Conservation (phyloP, 2,888 invertebrate species). For the Didymodactylos carnosus region DNA sequence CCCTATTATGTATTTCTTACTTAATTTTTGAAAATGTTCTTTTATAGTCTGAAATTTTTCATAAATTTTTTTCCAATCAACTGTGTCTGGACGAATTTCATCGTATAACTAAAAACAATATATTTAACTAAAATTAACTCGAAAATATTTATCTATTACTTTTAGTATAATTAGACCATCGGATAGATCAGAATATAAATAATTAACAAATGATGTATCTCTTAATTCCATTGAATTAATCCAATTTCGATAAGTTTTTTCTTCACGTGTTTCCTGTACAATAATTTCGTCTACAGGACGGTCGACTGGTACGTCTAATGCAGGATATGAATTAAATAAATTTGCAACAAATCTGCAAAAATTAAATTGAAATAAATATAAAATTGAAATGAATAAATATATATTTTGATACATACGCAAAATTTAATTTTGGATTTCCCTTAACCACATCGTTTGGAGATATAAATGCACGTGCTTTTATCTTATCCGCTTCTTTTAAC, state of each 20-base stretch:
- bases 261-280: conserved; percentile 80
- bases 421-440: conserved; percentile 86
- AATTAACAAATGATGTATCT: conserved; percentile 81
- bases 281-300: conserved; percentile 52
- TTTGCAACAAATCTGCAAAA: conserved; percentile 64
- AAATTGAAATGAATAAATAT: neutral
- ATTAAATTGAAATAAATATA: neutral
- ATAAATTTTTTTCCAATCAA: conserved; percentile 63
- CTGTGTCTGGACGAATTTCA: conserved; percentile 80
- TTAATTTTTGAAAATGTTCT: conserved; percentile 75
- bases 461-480: conserved; percentile 84
- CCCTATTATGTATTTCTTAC: conserved; percentile 19
- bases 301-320: conserved; percentile 59
- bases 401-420: conserved; percentile 43
- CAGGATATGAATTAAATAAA: conserved; percentile 92
- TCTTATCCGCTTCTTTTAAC: conserved; percentile 84
- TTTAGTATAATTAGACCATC: conserved; percentile 82
- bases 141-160: neutral
- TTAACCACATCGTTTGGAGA: conserved; percentile 81
- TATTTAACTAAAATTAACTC: neutral
- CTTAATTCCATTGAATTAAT: conserved; percentile 97
- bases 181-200: conserved; percentile 85
- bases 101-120: conserved; percentile 58
- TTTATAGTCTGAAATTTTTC: conserved; percentile 73
- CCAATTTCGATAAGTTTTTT: conserved; percentile 98